Evolutionary conservation across 2,797 vertebrate species (phyloP), one percentile per base, ranked within the genome.

Genomic region (Neosalanx taihuensis): DNA sequence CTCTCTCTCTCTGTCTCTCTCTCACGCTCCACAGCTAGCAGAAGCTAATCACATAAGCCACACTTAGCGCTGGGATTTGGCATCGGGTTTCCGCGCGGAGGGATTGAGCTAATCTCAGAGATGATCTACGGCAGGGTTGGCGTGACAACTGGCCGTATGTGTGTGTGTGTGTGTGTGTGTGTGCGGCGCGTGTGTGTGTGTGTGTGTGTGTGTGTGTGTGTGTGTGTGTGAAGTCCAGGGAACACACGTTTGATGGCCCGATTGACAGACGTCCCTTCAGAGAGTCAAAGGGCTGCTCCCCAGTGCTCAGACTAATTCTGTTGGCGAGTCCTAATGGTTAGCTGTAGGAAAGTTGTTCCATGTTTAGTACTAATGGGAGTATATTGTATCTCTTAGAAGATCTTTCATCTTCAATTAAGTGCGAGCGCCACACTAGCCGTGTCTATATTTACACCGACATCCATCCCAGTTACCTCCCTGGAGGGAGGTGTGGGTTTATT

Each of bases 401-500:
- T 75, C 56, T 46, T 81, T 85, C 83, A 57, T 51, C 13, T 46
- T 46, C 33, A 56, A 9, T 78, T 80, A 46, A 75, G 30, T 41
- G 73, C 37, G 65, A 77, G 68, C 57, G 69, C 68, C 60, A 5
- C 51, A 51, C 17, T 73, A 64, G 62, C 17, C 41, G 12, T 46
- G 20, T 23, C 67, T 81, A 72, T 84, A 78, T 83, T 78, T 75
- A 72, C 73, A 69, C 77, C 70, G 58, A 46, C 10, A 46, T 46
- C 12, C 74, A 29, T 33, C 18, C 31, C 61, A 79, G 76, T 82
- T 26, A 29, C 41, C 29, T 4, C n/a, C 58, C 26, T 23, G 4
- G 23, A 20, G 58, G 3, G 6, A 26, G 26, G 20, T 59, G n/a
- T 23, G 6, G n/a, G 26, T 60, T 20, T 23, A 29, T 60, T 60